Conservation (phyloP, 2,888 invertebrate genomes). For the Xanthia icteritia region DNA sequence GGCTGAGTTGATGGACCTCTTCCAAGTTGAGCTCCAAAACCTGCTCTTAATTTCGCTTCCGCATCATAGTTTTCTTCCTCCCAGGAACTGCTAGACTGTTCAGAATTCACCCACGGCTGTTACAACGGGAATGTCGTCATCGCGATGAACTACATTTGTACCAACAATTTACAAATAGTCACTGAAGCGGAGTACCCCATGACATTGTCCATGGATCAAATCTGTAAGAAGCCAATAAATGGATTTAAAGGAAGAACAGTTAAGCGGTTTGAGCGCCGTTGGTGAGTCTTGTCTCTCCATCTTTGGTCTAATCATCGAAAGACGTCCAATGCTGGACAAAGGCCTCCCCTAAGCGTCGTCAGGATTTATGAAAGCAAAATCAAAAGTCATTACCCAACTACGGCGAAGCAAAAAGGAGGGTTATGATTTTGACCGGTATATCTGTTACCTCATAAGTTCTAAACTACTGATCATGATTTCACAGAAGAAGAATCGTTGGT, state of each 20-base stretch:
- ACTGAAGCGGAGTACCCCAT: conserved; percentile 70
- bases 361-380: background rate
- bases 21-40: background rate
- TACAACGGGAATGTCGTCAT: conserved; percentile 41
- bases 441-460: too few species aligned
- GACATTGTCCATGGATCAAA: conserved; percentile 41
- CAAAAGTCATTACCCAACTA: background rate
- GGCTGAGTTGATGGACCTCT: background rate
- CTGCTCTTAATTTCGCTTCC: background rate
- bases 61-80: background rate
- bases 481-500: too few species aligned
- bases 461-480: too few species aligned
- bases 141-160: conserved; percentile 60
- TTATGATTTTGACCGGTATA: too few species aligned
- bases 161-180: conserved; percentile 9
- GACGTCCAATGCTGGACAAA: background rate
- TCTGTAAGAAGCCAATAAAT: conserved; percentile 30
- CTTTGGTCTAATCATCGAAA: background rate
- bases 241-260: conserved; percentile 30
- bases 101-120: conserved; percentile 28
- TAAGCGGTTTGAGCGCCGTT: background rate
- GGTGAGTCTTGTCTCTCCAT: conserved; percentile 28
- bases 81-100: conserved; percentile 75
- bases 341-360: background rate
- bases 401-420: too few species aligned